Evolutionary conservation across 2,888 invertebrate genomes (phyloP).

Genomic region (Cheilosia impressa): DNA sequence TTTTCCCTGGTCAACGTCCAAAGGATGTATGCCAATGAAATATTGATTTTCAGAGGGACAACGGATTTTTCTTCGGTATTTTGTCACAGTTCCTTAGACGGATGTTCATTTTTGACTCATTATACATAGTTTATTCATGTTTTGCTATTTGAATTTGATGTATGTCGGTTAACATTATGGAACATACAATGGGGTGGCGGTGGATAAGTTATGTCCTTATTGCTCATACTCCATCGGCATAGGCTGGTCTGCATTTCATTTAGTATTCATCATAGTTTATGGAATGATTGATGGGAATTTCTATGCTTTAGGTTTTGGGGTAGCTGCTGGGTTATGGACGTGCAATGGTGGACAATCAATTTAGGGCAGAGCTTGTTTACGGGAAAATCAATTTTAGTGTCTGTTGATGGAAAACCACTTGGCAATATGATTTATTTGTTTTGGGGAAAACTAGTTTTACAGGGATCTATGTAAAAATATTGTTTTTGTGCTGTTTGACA

Average conservation of each 20-base stretch:
- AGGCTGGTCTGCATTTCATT: conserved; percentile 52
- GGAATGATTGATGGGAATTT: conserved; percentile 58
- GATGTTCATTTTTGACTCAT: conserved; percentile 6
- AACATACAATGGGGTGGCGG: neutral
- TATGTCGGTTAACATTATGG: conserved; percentile 32
- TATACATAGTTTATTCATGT: conserved; percentile 10
- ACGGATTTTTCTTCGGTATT: neutral
- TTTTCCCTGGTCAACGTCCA: neutral
- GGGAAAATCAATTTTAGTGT: conserved; percentile 32
- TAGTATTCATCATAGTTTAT: conserved; percentile 67
- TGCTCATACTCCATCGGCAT: conserved; percentile 5
- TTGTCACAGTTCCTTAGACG: neutral
- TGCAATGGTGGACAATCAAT: conserved; percentile 4
- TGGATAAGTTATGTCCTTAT: conserved; percentile 10
- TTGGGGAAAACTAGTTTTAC: neutral
- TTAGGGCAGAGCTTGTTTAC: neutral
- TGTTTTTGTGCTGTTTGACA: neutral
- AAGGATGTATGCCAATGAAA: neutral
- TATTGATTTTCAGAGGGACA: conserved; percentile 21
- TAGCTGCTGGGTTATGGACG: neutral
- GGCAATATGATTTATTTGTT: conserved; percentile 19
- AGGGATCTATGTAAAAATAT: neutral
- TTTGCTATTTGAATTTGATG: conserved; percentile 24
- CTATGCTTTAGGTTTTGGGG: neutral
- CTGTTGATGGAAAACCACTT: conserved; percentile 9